Evolutionary conservation across 2,888 invertebrate species (phyloP).

Genomic region (Drosophila bunnanda): DNA sequence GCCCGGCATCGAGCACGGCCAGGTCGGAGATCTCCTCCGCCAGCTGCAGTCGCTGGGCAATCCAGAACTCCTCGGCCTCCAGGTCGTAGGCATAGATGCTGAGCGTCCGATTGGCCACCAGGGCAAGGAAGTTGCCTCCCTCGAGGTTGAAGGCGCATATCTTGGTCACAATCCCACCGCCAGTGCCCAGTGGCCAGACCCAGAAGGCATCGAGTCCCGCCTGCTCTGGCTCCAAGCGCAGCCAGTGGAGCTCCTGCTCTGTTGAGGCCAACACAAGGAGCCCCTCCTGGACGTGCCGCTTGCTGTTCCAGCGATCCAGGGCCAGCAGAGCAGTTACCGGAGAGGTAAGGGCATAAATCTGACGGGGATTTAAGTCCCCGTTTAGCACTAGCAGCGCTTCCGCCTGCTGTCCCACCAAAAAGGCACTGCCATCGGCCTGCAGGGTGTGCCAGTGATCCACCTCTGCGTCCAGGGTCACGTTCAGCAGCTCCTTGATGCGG

Average conservation of each 20-base stretch:
- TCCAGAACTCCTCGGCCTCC: constrained; percentile 78
- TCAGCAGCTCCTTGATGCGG: constrained; percentile 79
- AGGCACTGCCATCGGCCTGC: constrained; percentile 66
- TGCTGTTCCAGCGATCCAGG: constrained; percentile 77
- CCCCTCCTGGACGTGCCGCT: constrained; percentile 65
- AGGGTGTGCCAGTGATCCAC: constrained; percentile 81
- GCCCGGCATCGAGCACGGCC: constrained; percentile 78
- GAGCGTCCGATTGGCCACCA: constrained; percentile 66
- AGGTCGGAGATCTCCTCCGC: constrained; percentile 64
- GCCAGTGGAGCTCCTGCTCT: constrained; percentile 75
- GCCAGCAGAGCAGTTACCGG: constrained; percentile 66
- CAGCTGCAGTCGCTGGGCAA: constrained; percentile 80
- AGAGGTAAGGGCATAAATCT: constrained; percentile 48
- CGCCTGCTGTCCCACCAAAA: constrained; percentile 76
- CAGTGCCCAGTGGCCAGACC: constrained; percentile 75
- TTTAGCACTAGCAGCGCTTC: constrained; percentile 69
- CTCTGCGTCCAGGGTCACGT: constrained; percentile 71
- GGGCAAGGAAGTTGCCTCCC: constrained; percentile 66
- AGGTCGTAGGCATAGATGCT: constrained; percentile 81
- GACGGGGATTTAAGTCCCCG: constrained; percentile 43
- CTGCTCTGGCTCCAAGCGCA: constrained; percentile 55
- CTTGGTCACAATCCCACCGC: constrained; percentile 44
- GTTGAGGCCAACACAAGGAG: constrained; percentile 67
- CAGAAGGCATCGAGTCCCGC: constrained; percentile 63
- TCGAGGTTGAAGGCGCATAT: constrained; percentile 72